These are phyloP conservation scores for Nomada goodeniana DNA, from an alignment of 2,888 invertebrate genomes.

Conservation along the genomic window DNA sequence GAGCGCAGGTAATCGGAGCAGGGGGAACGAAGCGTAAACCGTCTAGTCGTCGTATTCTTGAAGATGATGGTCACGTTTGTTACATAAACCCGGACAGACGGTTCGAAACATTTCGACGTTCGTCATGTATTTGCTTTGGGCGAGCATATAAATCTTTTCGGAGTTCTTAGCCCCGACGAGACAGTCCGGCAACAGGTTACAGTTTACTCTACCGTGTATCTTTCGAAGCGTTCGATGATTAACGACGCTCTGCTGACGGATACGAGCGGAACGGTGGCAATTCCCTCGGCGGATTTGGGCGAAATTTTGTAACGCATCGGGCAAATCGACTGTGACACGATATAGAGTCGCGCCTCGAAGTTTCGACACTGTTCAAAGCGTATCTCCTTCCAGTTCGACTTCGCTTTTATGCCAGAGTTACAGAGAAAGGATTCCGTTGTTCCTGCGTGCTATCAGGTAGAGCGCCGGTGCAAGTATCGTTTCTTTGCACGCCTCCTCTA, in stretches of 20 bases:
- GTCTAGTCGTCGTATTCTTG: not conserved
- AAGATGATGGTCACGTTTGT: slow-evolving; percentile 38
- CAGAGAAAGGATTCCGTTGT: slow-evolving; percentile 41
- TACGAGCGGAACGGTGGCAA: no score
- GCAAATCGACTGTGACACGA: not conserved
- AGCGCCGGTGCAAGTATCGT: not conserved
- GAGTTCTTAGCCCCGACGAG: slow-evolving; percentile 37
- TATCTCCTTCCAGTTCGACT: not conserved
- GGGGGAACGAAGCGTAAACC: not conserved
- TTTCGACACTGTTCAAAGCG: not conserved
- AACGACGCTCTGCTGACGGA: slow-evolving; percentile 8
- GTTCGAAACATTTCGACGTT: slow-evolving; percentile 57
- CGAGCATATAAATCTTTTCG: slow-evolving; percentile 53
- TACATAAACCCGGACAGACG: slow-evolving; percentile 57
- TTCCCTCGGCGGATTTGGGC: not conserved
- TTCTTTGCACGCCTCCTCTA: slow-evolving; percentile 18
- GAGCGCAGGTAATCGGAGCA: slow-evolving; percentile 21
- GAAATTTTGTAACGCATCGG: not conserved
- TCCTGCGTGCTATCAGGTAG: slow-evolving; percentile 50
- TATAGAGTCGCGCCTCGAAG: not conserved
- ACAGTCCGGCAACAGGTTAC: slow-evolving; percentile 19
- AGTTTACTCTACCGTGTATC: slow-evolving; percentile 14
- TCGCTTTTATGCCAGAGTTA: slow-evolving; percentile 24
- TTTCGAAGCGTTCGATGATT: slow-evolving; percentile 46
- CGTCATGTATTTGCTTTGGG: slow-evolving; percentile 33